Conservation (phyloP, 1,140 invertebrate genomes). For the Teleogryllus occipitalis region DNA sequence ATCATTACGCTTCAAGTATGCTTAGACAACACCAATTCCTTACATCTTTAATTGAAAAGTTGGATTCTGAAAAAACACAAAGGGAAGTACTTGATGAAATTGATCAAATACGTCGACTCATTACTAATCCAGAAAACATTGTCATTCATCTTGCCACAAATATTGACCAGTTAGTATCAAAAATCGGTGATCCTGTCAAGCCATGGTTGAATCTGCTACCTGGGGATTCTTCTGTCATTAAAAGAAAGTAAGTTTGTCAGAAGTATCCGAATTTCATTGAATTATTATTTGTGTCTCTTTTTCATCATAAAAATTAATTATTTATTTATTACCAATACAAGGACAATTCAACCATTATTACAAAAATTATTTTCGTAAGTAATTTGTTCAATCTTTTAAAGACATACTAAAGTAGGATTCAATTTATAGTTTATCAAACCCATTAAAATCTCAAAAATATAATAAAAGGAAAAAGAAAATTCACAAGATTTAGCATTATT, state of each 20-base stretch:
- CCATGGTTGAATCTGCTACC: slow-evolving; percentile 47
- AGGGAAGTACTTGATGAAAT: slow-evolving; percentile 51
- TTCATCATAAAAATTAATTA: too few relatives aligned
- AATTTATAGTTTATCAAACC: too few relatives aligned
- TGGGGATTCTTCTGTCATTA: not conserved
- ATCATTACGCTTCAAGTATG: slow-evolving; percentile 57
- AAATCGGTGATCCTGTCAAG: slow-evolving; percentile 39
- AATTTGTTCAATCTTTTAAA: too few relatives aligned
- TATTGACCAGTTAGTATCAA: slow-evolving; percentile 46
- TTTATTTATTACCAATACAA: too few relatives aligned
- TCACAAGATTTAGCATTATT: too few relatives aligned
- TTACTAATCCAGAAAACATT: slow-evolving; percentile 51
- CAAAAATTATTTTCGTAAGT: too few relatives aligned
- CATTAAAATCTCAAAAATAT: too few relatives aligned
- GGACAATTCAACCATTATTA: too few relatives aligned
- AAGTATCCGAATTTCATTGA: not conserved
- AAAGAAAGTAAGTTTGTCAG: slow-evolving; percentile 34
- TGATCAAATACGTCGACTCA: slow-evolving; percentile 46
- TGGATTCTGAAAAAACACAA: slow-evolving; percentile 46
- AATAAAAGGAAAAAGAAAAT: too few relatives aligned
- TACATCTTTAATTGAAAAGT: slow-evolving; percentile 48
- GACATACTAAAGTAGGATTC: too few relatives aligned
- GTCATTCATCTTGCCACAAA: slow-evolving; percentile 65
- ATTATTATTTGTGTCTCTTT: too few relatives aligned
- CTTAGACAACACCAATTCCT: slow-evolving; percentile 71